Evolutionary conservation across 2,888 invertebrate species (phyloP).

Genomic region (Agriopis leucophaearia): DNA sequence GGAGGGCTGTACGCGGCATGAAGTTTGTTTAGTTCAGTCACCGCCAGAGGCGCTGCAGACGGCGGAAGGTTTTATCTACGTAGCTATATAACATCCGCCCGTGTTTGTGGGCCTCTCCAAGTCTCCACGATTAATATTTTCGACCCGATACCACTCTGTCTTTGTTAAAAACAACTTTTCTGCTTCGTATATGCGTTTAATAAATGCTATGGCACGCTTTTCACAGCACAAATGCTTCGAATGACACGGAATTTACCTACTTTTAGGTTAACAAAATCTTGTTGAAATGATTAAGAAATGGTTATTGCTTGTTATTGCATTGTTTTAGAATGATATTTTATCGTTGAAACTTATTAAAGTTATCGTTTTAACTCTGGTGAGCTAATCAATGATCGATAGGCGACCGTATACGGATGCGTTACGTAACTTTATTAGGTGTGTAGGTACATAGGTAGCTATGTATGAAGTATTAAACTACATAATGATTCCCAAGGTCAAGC

Average conservation of each 20-base stretch:
- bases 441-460: slow-evolving; percentile 52
- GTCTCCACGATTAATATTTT: slow-evolving; percentile 78
- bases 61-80: slow-evolving; percentile 87
- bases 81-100: slow-evolving; percentile 85
- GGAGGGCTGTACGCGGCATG: slow-evolving; percentile 78
- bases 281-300: slow-evolving; percentile 50
- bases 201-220: slow-evolving; percentile 68
- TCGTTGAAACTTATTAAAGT: slow-evolving; percentile 64
- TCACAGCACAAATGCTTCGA: slow-evolving; percentile 57
- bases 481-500: slow-evolving; percentile 76
- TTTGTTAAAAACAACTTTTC: slow-evolving; percentile 83
- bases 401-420: slow-evolving; percentile 67
- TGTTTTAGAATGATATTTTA: slow-evolving; percentile 54
- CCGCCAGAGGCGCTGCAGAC: slow-evolving; percentile 79
- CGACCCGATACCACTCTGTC: slow-evolving; percentile 73
- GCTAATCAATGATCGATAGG: slow-evolving; percentile 66
- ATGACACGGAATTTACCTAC: slow-evolving; percentile 48
- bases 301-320: slow-evolving; percentile 54
- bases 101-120: slow-evolving; percentile 77
- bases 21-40: slow-evolving; percentile 74
- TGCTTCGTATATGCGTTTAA: slow-evolving; percentile 66
- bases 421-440: slow-evolving; percentile 64
- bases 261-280: slow-evolving; percentile 73
- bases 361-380: slow-evolving; percentile 60
- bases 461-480: slow-evolving; percentile 63